Conservation (phyloP, 2,888 invertebrate genomes). For the Atrina japonica region DNA sequence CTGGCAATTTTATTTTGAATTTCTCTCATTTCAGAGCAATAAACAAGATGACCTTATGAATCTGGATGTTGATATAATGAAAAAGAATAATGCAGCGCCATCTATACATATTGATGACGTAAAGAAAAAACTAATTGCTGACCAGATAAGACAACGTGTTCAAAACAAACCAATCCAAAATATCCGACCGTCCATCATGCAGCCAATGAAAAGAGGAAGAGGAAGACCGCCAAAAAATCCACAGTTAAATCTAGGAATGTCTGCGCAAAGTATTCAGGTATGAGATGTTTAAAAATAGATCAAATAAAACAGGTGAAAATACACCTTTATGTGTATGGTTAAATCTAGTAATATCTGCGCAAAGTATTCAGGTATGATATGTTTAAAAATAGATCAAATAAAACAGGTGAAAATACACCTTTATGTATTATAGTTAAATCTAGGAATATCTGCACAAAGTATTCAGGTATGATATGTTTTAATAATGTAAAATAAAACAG, state of each 20-base stretch:
- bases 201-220: slow-evolving; percentile 49
- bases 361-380: no score
- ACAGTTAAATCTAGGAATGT: neutral
- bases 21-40: neutral
- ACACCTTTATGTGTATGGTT: no score
- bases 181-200: slow-evolving; percentile 35
- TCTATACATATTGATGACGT: slow-evolving; percentile 68
- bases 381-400: no score
- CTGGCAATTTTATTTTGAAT: neutral
- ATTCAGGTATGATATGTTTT: no score
- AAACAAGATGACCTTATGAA: slow-evolving; percentile 4
- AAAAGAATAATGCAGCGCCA: slow-evolving; percentile 10
- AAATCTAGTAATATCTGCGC: no score
- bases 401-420: no score
- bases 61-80: neutral
- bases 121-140: slow-evolving; percentile 71
- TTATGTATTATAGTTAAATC: neutral
- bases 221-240: slow-evolving; percentile 48
- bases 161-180: slow-evolving; percentile 52
- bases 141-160: slow-evolving; percentile 71
- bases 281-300: no score
- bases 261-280: no score
- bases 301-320: no score
- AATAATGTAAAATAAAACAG: no score
- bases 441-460: no score